These are phyloP conservation scores for Cossypha niveicapilla DNA, from an alignment of 2,797 vertebrate genomes.

Conservation along the genomic window DNA sequence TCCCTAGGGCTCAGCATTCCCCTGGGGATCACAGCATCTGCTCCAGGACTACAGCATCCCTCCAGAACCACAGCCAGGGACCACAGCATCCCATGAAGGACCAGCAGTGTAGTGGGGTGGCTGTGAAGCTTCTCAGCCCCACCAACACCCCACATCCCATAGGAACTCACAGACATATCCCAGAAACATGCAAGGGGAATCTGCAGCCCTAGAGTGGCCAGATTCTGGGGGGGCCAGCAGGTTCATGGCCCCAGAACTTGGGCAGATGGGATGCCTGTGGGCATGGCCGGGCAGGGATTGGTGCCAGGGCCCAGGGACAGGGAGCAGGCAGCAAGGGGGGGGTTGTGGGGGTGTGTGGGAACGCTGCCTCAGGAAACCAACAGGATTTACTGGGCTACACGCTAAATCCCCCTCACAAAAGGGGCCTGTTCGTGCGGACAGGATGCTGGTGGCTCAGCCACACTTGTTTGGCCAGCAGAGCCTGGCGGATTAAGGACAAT, in stretches of 20 bases:
- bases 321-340: not conserved
- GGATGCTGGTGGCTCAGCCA: constrained; percentile 68
- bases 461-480: constrained; percentile 73
- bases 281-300: accelerated
- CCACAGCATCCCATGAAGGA: not conserved
- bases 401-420: constrained; percentile 73
- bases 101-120: accelerated
- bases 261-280: not conserved
- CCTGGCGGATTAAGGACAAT: constrained; percentile 72
- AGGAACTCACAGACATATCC: not conserved
- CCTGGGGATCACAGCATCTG: not conserved
- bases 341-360: constrained; percentile 44
- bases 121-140: not conserved
- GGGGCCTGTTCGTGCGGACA: constrained; percentile 68
- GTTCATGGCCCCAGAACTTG: not conserved
- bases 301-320: not conserved
- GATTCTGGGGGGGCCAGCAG: not conserved
- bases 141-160: not conserved
- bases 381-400: constrained; percentile 69
- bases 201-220: not conserved
- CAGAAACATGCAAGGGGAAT: not conserved
- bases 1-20: not conserved
- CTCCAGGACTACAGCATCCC: not conserved
- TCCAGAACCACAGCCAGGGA: not conserved
- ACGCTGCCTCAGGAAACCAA: constrained; percentile 70